Evolutionary conservation across 2,888 invertebrate genomes (phyloP).

Genomic region (Boloria euphrosyne): DNA sequence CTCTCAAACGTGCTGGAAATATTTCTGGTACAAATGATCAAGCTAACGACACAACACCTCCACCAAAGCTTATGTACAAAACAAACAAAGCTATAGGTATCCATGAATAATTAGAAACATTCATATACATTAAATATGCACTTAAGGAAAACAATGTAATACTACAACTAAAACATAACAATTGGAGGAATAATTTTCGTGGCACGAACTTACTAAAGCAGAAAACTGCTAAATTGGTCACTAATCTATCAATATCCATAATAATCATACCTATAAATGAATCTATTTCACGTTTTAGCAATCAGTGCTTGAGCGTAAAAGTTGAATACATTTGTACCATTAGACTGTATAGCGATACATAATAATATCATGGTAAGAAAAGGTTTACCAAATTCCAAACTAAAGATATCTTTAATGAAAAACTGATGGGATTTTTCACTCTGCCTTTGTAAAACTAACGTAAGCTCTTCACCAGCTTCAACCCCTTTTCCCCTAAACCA

Average conservation of each 20-base stretch:
- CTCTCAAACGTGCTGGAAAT: constrained; percentile 56
- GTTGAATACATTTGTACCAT: constrained; percentile 54
- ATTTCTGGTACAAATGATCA: constrained; percentile 61
- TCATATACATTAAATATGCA: constrained; percentile 33
- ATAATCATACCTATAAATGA: constrained; percentile 53
- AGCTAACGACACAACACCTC: constrained; percentile 48
- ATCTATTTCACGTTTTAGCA: constrained; percentile 49
- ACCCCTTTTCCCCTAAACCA: constrained; percentile 54
- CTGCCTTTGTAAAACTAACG: constrained; percentile 47
- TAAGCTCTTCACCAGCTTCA: constrained; percentile 50
- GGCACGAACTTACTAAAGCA: constrained; percentile 49
- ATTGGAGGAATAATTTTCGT: constrained; percentile 49
- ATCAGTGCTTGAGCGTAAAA: constrained; percentile 58
- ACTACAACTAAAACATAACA: constrained; percentile 45
- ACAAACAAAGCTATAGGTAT: constrained; percentile 49
- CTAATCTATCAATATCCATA: constrained; percentile 52
- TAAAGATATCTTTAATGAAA: constrained; percentile 43
- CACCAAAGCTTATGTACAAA: constrained; percentile 49
- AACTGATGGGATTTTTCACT: constrained; percentile 41
- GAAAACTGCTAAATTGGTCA: constrained; percentile 44
- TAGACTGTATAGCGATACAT: constrained; percentile 51
- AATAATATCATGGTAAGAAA: constrained; percentile 51
- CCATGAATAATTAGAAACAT: constrained; percentile 47
- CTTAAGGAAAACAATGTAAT: constrained; percentile 46
- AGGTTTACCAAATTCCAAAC: constrained; percentile 48